Evolutionary conservation across 2,888 invertebrate species (phyloP).

Genomic region (Oxystoma pomonae): DNA sequence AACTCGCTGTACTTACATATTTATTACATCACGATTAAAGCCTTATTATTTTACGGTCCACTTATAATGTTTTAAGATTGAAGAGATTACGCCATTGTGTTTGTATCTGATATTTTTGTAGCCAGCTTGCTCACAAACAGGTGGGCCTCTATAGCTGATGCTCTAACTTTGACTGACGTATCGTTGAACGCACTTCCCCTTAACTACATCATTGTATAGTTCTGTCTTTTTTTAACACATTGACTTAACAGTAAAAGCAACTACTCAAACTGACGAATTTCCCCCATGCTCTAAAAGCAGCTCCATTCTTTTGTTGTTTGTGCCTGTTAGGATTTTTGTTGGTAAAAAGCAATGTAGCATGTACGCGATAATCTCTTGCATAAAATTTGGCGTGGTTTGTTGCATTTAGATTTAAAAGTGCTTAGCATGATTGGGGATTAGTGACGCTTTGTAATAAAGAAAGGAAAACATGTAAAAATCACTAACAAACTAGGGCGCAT

Average conservation of each 20-base stretch:
- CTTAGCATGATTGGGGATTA: background rate
- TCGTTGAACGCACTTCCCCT: too few species aligned
- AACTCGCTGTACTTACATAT: background rate
- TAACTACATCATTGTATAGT: too few species aligned
- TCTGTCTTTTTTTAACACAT: too few species aligned
- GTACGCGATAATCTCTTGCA: background rate
- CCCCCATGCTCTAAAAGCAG: too few species aligned
- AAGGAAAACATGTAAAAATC: background rate
- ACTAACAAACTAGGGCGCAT: too few species aligned
- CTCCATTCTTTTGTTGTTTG: too few species aligned
- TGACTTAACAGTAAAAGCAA: too few species aligned
- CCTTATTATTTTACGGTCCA: background rate
- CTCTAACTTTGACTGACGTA: too few species aligned
- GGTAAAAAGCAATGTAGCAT: background rate
- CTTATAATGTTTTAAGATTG: background rate
- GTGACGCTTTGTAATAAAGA: background rate
- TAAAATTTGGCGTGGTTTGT: background rate
- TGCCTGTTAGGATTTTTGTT: too few species aligned
- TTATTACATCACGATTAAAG: background rate
- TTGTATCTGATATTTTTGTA: background rate
- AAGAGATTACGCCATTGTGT: background rate
- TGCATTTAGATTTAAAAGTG: background rate
- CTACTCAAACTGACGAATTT: too few species aligned
- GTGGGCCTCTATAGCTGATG: background rate
- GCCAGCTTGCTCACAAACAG: background rate